Percentiles rank a stretch among this genome's conserved stretches.
phyloP scores from a whole-genome alignment of 64 coral and sea anemone species.

The Montipora capricornis region DNA sequence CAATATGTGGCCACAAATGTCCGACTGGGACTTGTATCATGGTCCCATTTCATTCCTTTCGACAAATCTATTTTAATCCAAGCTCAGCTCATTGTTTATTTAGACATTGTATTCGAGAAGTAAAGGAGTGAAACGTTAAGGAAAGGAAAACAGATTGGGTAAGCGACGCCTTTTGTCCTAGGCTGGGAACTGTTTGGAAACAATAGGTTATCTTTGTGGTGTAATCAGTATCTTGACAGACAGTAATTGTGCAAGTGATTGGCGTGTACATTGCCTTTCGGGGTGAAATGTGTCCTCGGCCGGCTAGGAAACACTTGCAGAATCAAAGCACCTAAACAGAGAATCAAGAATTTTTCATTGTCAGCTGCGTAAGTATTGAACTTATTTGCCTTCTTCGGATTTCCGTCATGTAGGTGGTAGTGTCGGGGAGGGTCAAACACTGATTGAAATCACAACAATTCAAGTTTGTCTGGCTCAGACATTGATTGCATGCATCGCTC shows the following conservation, averaged over 20 bases:
- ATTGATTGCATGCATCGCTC: background rate
- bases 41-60: background rate
- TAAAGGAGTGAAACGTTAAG: slow-evolving; percentile 18
- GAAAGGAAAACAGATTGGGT: slow-evolving; percentile 42
- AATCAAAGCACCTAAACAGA: background rate
- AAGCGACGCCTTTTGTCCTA: slow-evolving; percentile 9
- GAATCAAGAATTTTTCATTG: background rate
- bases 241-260: slow-evolving; percentile 51
- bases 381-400: slow-evolving; percentile 20
- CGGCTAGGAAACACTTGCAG: background rate
- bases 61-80: background rate
- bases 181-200: slow-evolving; percentile 47
- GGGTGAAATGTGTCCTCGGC: slow-evolving; percentile 11
- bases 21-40: background rate
- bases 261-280: slow-evolving; percentile 30
- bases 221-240: slow-evolving; percentile 57
- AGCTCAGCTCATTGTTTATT: slow-evolving; percentile 19
- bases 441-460: slow-evolving; percentile 17
- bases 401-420: slow-evolving; percentile 29
- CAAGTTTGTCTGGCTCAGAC: slow-evolving; percentile 9
- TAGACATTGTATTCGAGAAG: slow-evolving; percentile 9
- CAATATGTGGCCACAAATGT: slow-evolving; percentile 19
- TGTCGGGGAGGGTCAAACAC: slow-evolving; percentile 14
- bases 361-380: slow-evolving; percentile 10
- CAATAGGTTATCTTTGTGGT: slow-evolving; percentile 64